Base-by-base conservation (phyloP, 2,113 vertebrate genomes). In the Microcebus griseorufus region DNA sequence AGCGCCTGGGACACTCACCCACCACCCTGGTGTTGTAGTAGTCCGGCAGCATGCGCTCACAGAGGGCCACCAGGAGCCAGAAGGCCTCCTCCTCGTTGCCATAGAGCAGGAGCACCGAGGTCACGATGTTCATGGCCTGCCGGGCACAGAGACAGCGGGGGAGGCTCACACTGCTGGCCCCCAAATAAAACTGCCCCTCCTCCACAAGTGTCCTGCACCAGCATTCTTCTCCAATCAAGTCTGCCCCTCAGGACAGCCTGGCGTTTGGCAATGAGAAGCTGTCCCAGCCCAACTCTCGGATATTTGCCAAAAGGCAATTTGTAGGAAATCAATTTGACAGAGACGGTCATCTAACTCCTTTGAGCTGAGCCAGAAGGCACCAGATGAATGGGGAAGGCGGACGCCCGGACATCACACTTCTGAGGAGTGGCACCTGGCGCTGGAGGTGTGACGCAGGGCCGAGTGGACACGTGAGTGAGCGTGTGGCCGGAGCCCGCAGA, bases 81-180 rank as follows among this genome's bases (percentile, higher is more conserved):
- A 99, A 99, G 70, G 99, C 99, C 92, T 99, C 99, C 25, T 99
- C 99, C 97, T 99, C 99, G 0, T 99, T 99, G 96, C 99, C 99
- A 84, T 99, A 99, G 1, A 99, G 99, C 98, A 99, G 95, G 79
- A 99, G 98, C 34, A 99, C 99, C 0, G 99, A 99, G 0, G 99
- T 99, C 60, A 99, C 99, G 0, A 99, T 99, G 98, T 99, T 99
- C 99, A 99, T 99, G 2, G 99, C 99, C 99, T 99, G 84, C 27
- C 17, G 11, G 67, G 79, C 17, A 95, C 76, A 95, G 9, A 84
- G 1, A 70, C 4, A 92, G 45, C 3, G 0, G 22, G 53, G 37
- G 39, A 62, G 58, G 34, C 16, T 86, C 8, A 27, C 0, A 0
- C 9, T n/a, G n/a, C 60, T 37, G 37, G 67, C 53, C 29, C 2